A percentile compares a stretch with the other conserved stretches of the same genome.
Conservation (phyloP, 2,888 invertebrate species). For the Dendrolimus houi region DNA sequence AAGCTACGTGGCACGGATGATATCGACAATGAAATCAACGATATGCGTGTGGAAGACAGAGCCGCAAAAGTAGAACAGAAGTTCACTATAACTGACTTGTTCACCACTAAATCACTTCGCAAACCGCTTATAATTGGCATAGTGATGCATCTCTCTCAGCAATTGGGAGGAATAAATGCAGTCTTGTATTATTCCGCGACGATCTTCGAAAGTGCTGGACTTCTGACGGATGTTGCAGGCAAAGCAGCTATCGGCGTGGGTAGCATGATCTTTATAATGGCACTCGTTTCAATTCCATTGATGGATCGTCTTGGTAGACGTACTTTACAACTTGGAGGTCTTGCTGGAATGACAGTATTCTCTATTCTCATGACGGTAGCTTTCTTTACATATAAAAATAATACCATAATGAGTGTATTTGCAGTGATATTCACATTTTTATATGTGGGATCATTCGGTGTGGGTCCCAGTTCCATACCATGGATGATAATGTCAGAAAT, state of each 20-base stretch:
- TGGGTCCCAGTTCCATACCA: conserved; percentile 70
- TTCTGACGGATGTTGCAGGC: conserved; percentile 75
- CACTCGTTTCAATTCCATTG: conserved; percentile 84
- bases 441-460: conserved; percentile 69
- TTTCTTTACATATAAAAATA: conserved; percentile 56
- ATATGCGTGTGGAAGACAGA: conserved; percentile 65
- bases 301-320: conserved; percentile 84
- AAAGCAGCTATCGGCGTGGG: conserved; percentile 84
- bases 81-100: conserved; percentile 53
- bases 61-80: conserved; percentile 57
- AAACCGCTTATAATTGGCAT: conserved; percentile 63
- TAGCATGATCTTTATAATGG: conserved; percentile 83
- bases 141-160: conserved; percentile 71
- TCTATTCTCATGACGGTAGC: conserved; percentile 81
- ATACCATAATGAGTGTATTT: conserved; percentile 61
- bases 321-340: conserved; percentile 81
- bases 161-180: conserved; percentile 69
- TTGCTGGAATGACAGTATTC: conserved; percentile 84
- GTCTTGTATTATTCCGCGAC: conserved; percentile 84
- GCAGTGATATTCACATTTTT: conserved; percentile 65
- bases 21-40: conserved; percentile 65
- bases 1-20: conserved; percentile 52
- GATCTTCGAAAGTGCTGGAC: conserved; percentile 79
- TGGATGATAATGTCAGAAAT: conserved; percentile 73
- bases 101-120: conserved; percentile 44